A percentile compares a stretch with the other conserved stretches of the same genome.
Evolutionary conservation across 2,888 invertebrate species (phyloP).

Genomic region (Poecilus cupreus): DNA sequence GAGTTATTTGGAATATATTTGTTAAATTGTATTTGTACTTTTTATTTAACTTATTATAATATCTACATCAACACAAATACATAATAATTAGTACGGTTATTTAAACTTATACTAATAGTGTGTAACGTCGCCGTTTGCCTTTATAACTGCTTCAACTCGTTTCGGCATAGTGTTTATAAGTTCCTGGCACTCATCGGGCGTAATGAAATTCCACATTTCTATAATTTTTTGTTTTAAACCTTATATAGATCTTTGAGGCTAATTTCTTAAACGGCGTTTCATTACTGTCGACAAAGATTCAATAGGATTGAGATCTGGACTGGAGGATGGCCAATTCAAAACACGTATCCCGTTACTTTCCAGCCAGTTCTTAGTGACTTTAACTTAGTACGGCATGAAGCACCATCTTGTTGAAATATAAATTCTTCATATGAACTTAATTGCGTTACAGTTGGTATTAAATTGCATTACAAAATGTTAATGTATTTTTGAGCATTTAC

Average conservation of each 20-base stretch:
- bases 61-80: background rate
- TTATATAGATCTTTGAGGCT: background rate
- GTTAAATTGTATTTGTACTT: background rate
- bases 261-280: background rate
- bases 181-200: no score
- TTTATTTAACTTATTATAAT: background rate
- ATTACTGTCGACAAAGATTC: no score
- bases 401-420: background rate
- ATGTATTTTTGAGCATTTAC: background rate
- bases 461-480: background rate
- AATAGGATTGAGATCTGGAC: no score
- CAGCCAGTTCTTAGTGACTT: background rate
- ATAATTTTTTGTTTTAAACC: background rate
- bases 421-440: no score
- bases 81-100: background rate
- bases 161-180: no score
- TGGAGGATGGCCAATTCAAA: background rate
- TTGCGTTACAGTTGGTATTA: background rate
- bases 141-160: no score
- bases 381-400: background rate
- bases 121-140: background rate
- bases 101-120: background rate
- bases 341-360: background rate
- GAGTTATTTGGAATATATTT: conserved; percentile 20
- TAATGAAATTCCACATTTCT: background rate